Conservation (phyloP, 2,888 invertebrate genomes). For the Neoaliturus tenellus region DNA sequence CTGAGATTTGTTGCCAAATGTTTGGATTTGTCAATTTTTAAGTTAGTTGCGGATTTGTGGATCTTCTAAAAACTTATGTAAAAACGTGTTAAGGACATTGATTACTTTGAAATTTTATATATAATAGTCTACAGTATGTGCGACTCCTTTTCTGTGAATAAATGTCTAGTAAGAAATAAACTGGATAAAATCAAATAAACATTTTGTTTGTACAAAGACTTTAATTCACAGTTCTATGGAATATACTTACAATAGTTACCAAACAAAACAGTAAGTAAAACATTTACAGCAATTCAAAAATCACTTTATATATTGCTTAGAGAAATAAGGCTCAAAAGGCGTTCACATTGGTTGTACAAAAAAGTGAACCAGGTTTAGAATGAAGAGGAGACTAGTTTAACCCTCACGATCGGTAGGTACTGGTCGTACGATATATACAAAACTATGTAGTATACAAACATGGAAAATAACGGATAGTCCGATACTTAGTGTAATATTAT, state of each 20-base stretch:
- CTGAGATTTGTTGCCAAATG: no score
- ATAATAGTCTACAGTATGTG: no score
- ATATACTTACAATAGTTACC: slow-evolving; percentile 58
- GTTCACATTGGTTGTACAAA: slow-evolving; percentile 53
- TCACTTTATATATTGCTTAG: slow-evolving; percentile 58
- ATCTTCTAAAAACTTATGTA: no score
- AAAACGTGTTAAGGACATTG: no score
- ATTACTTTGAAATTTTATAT: no score
- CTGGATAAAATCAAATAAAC: background rate
- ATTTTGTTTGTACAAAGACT: slow-evolving; percentile 56
- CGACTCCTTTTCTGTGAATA: no score
- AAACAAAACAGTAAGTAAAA: slow-evolving; percentile 55
- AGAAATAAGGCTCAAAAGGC: slow-evolving; percentile 60
- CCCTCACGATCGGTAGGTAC: background rate
- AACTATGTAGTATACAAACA: slow-evolving; percentile 38
- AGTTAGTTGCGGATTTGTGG: no score
- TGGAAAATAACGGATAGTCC: slow-evolving; percentile 34
- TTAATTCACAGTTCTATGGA: slow-evolving; percentile 60
- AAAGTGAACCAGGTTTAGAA: slow-evolving; percentile 40
- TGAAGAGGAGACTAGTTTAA: slow-evolving; percentile 46
- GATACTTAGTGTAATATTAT: background rate
- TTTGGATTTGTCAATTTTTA: no score
- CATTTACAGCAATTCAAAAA: slow-evolving; percentile 56
- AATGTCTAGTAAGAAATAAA: no score
- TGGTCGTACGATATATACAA: slow-evolving; percentile 40